Evolutionary conservation across 2,888 invertebrate genomes (phyloP), one percentile per base, ranked within the genome.

Genomic region (Apodemia zela): DNA sequence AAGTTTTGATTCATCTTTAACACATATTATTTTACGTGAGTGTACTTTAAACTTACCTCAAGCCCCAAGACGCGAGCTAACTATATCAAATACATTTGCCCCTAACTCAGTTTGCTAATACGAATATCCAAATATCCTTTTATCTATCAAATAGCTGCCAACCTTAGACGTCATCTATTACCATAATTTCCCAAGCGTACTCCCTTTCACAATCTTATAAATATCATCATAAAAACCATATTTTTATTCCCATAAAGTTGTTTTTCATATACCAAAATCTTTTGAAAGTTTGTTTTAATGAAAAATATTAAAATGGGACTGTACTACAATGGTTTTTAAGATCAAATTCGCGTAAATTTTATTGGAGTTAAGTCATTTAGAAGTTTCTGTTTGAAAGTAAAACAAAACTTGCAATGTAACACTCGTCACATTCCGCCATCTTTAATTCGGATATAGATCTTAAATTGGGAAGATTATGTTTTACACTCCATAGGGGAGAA

Each of bases 131-230:
- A 73, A 73, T 71, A 73, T 69, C 72, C 69, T 73, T 73, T 73
- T 73, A 71, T 73, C 72, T 72, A 71, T 73, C 73, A 73, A 74
- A 74, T 72, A 69, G 73, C 74, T 73, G 72, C 72, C 73, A 73
- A 72, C 69, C 72, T 68, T 71, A 71, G 67, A 67, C 66, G 65
- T 67, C 69, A 68, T 69, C 70, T 72, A 75, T 75, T 74, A 72
- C 71, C 74, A 75, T 75, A 75, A 75, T 75, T 75, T 75, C 75
- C 75, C 75, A 67, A 69, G 73, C 69, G 75, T 71, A 71, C 66
- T 67, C 61, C 35, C 59, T 63, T 42, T 15, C 25, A 61, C 68
- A 54, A 65, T 42, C 25, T 69, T 69, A 63, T n/a, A 51, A 61
- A 59, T 60, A 17, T 42, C 63, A 1, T 6, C 21, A 7, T 13